Conservation (phyloP, 2,113 vertebrate species). For the Gallinago undulata region DNA sequence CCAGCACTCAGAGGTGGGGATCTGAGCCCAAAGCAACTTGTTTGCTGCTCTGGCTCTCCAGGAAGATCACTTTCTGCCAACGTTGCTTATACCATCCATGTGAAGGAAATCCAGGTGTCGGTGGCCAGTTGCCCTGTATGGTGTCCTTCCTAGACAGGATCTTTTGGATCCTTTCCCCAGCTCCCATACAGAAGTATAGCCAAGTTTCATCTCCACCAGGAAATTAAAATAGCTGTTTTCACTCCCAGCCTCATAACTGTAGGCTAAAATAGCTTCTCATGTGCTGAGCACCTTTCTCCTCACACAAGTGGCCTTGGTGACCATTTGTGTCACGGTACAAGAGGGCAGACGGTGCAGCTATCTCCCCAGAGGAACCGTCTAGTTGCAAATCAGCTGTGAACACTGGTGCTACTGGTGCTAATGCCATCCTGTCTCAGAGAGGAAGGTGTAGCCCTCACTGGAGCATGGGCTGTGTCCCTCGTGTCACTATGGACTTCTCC, state of each 20-base stretch:
- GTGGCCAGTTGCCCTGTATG: background rate
- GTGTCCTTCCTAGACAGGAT: background rate
- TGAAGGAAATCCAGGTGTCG: background rate
- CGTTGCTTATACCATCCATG: background rate
- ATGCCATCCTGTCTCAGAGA: background rate
- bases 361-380: background rate
- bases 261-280: background rate
- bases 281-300: background rate
- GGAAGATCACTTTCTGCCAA: background rate
- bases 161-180: background rate
- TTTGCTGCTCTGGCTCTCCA: background rate
- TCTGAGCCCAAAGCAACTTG: background rate
- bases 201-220: background rate
- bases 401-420: no score
- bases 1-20: background rate
- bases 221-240: background rate
- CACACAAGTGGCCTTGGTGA: background rate
- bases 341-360: background rate
- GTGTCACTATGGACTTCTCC: accelerated
- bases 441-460: background rate
- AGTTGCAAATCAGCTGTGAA: background rate
- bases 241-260: background rate
- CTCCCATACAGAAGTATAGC: background rate
- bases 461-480: no score
- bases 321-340: no score